Conservation (phyloP, 2,888 invertebrate species). For the Drosophila siamana region DNA sequence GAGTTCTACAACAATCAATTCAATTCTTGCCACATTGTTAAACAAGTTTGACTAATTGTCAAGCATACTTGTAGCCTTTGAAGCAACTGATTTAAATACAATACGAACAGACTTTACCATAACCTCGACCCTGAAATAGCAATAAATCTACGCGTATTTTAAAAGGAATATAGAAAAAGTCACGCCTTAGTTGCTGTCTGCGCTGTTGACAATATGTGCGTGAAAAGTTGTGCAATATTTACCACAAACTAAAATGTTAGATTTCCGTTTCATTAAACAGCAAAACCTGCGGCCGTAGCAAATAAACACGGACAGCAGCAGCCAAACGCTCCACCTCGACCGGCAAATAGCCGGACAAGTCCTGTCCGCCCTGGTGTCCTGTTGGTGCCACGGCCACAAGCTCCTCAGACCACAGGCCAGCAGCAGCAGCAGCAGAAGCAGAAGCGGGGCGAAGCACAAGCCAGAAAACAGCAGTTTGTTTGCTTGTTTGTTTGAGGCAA, state of each 20-base stretch:
- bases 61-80: no score
- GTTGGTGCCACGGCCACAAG: background rate
- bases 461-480: slow-evolving; percentile 1
- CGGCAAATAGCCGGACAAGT: background rate
- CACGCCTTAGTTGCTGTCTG: background rate
- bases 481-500: background rate
- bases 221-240: slow-evolving; percentile 55
- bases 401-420: background rate
- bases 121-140: no score
- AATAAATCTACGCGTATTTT: background rate
- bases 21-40: no score
- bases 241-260: slow-evolving; percentile 71
- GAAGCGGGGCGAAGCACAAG: background rate
- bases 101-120: no score
- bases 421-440: background rate
- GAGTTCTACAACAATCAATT: no score
- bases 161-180: background rate
- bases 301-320: slow-evolving; percentile 14
- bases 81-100: no score
- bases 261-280: slow-evolving; percentile 74
- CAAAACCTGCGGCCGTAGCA: slow-evolving; percentile 61
- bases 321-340: no score
- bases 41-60: no score
- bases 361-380: no score
- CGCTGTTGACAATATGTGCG: background rate